Base-by-base conservation (phyloP, 2,888 invertebrate species). In the Microctonus aethiopoides region DNA sequence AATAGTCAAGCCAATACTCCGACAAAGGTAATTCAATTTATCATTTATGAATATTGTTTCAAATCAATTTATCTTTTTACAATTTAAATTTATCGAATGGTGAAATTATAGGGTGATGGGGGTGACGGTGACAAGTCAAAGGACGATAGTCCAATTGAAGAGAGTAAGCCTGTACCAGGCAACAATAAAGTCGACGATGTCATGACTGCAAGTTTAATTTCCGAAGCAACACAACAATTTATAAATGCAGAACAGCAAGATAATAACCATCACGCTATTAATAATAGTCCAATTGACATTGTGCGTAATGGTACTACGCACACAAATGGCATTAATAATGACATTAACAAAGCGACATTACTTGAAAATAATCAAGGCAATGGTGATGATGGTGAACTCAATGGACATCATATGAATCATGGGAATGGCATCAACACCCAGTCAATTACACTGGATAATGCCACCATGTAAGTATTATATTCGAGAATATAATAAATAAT, bases 1-100 rank as follows among this genome's bases (percentile, higher is more conserved):
- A 88, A 88, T 80, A 87, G 86, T 74, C 87, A 88, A 73, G 80
- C 85, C 32, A 87, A 85, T 71, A 86, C 88, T 61, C 87, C 87
- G 22, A 85, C 86, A 7, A 89, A 88, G 86, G 89, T 88, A 76
- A 64, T 22, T 56, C 26, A 63, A 32, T 46, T 9, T 26, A n/a
- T 22, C n/a, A 46, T 54, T 7, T 5, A 22, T 24, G 1, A 16
- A 7, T 11, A 54, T 4, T 65, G 9, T 54, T 29, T 1, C 11
- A 20, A 22, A n/a, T 61, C 26, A 39, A 16, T 13, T 29, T 32
- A 46, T 69, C 46, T n/a, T 24, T 9, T 54, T n/a, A n/a, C 7
- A n/a, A 20, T n/a, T 20, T 46, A 20, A 34, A 20, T 51, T 62
- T 64, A 29, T 66, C 46, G 29, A 22, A 24, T 20, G 46, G 68